These are phyloP conservation scores for Elgaria multicarinata DNA, from an alignment of 2,113 vertebrate genomes.

Conservation along the genomic window DNA sequence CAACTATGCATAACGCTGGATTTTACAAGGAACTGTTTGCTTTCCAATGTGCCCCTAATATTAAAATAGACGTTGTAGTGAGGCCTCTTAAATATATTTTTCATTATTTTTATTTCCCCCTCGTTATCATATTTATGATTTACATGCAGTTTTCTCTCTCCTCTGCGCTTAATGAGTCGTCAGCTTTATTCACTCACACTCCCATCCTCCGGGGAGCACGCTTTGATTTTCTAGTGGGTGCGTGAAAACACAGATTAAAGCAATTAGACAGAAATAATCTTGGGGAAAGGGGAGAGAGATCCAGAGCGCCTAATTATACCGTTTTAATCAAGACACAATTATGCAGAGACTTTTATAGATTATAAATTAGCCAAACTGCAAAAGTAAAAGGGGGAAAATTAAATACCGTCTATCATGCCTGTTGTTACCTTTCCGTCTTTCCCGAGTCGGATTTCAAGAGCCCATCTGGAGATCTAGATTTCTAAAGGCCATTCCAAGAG, in stretches of 20 bases:
- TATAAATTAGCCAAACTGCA: constrained; percentile 65
- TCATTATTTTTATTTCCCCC: constrained; percentile 62
- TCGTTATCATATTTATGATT: constrained; percentile 73
- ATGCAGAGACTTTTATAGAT: constrained; percentile 69
- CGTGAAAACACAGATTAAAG: constrained; percentile 78
- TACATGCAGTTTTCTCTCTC: constrained; percentile 75
- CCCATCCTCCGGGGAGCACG: constrained; percentile 64
- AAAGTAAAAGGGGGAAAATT: constrained; percentile 54
- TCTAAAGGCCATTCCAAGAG: constrained; percentile 39
- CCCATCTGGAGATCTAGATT: constrained; percentile 35
- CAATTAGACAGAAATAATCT: constrained; percentile 76
- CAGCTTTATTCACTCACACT: constrained; percentile 77
- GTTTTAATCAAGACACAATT: constrained; percentile 69
- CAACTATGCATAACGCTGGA: constrained; percentile 17
- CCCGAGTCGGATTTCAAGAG: constrained; percentile 50
- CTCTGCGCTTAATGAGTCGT: constrained; percentile 74
- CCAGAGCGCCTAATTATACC: constrained; percentile 69
- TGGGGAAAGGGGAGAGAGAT: constrained; percentile 72
- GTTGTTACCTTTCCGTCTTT: constrained; percentile 63
- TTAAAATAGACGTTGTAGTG: constrained; percentile 46
- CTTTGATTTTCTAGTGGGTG: constrained; percentile 74
- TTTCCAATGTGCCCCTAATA: constrained; percentile 53
- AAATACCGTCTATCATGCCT: constrained; percentile 56
- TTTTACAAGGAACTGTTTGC: constrained; percentile 35
- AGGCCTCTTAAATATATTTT: constrained; percentile 12